Base-by-base conservation (phyloP, 2,888 invertebrate species). In the Pseudanteris insignis region DNA sequence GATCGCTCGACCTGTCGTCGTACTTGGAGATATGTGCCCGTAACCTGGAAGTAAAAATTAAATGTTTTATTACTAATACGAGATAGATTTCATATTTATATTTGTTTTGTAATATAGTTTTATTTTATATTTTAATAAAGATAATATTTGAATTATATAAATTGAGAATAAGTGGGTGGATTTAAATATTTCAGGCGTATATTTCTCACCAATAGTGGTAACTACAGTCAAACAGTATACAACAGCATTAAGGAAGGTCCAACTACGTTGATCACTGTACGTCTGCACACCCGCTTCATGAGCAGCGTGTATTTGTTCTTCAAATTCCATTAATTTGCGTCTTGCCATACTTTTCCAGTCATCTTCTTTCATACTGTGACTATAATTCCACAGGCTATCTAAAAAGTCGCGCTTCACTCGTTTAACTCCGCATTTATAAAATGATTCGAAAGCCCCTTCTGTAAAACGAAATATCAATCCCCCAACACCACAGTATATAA, bases 21-120 rank as follows among this genome's bases (percentile, higher is more conserved):
- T 98, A 68, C 89, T 90, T 0, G 98, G 97, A 36, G 92, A 89
- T 70, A 98, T 92, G 80, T 98, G 95, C 59, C 98, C 97, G 82
- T 98, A 98, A 73, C 97, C 97, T 97, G 83, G 29, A 83, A 83
- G 37, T 24, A 57, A 41, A 26, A n/a, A n/a, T 26, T n/a, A n/a
- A n/a, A n/a, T n/a, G n/a, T n/a, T n/a, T n/a, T n/a, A n/a, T n/a
- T n/a, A n/a, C n/a, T n/a, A n/a, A n/a, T n/a, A n/a, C n/a, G n/a
- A n/a, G n/a, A n/a, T n/a, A n/a, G n/a, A n/a, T n/a, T n/a, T n/a
- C n/a, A n/a, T n/a, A n/a, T n/a, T n/a, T n/a, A n/a, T n/a, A n/a
- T n/a, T n/a, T n/a, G n/a, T n/a, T n/a, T n/a, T n/a, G n/a, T n/a
- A n/a, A n/a, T n/a, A n/a, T n/a, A n/a, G n/a, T n/a, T n/a, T n/a